phyloP scores from a whole-genome alignment of 2,888 invertebrate genomes.

The Empis stercorea region DNA sequence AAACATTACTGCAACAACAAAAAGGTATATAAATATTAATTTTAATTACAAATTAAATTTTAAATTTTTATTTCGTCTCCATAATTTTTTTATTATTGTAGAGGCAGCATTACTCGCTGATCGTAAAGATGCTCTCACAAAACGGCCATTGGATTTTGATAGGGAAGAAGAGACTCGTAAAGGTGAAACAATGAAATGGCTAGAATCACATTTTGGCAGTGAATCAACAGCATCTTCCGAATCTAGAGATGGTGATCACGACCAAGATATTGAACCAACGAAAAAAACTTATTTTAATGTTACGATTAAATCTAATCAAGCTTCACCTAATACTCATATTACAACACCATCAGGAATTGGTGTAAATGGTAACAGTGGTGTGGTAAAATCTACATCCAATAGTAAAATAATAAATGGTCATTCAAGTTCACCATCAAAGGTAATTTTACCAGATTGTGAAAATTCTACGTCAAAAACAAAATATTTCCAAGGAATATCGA shows the following conservation, averaged over 20 bases:
- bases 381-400: slow-evolving; percentile 35
- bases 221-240: slow-evolving; percentile 65
- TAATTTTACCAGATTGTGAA: slow-evolving; percentile 43
- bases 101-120: slow-evolving; percentile 40
- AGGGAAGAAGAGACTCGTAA: slow-evolving; percentile 81
- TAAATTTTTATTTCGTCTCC: slow-evolving; percentile 5
- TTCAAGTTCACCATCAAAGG: slow-evolving; percentile 37
- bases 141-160: slow-evolving; percentile 71
- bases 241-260: slow-evolving; percentile 35
- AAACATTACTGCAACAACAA: slow-evolving; percentile 37
- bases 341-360: slow-evolving; percentile 18
- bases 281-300: slow-evolving; percentile 66
- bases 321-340: slow-evolving; percentile 34
- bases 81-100: slow-evolving; percentile 13
- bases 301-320: slow-evolving; percentile 50
- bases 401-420: slow-evolving; percentile 12
- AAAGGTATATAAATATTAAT: slow-evolving; percentile 36
- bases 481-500: slow-evolving; percentile 62
- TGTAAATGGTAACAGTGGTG: slow-evolving; percentile 31
- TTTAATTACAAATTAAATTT: slow-evolving; percentile 4
- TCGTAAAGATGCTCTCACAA: slow-evolving; percentile 68
- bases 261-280: slow-evolving; percentile 48
- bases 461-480: slow-evolving; percentile 38
- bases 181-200: slow-evolving; percentile 81
- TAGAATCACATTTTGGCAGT: slow-evolving; percentile 81